Evolutionary conservation across 2,113 vertebrate species (phyloP), one percentile per base, ranked within the genome.

Genomic region (Ceyx margarethae): DNA sequence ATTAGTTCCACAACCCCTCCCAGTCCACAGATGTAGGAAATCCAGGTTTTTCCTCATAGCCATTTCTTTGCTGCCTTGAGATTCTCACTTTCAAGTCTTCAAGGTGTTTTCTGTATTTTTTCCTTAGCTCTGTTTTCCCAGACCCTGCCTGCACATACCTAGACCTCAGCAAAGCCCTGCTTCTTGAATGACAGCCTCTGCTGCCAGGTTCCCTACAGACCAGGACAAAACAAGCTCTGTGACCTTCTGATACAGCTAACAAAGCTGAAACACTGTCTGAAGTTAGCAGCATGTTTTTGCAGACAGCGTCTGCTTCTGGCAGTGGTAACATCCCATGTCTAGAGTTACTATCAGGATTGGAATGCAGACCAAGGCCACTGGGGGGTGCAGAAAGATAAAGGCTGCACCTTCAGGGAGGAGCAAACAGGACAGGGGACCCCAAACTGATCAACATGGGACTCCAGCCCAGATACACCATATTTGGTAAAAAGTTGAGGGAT

Each of bases 21-120:
- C 19, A 33, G 40, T 6, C 26, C 42, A 66, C 31, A 60, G 31
- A 66, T 76, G 3, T 37, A 35, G 65, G 23, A 69, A 86, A 62
- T 13, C 8, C 0, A 1, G 19, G 29, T 9, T 88, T 90, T 53
- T 35, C 33, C 43, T 72, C 4, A 0, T 2, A n/a, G 53, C 13
- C 10, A 43, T n/a, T 93, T 90, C 58, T 86, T 92, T 60, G 51
- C 35, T 75, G 53, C 64, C 81, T 72, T 61, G 31, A 61, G 42
- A 86, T 35, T 81, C 40, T 74, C 26, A 21, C 28, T 92, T 90
- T 45, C 18, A 84, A 65, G 66, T 57, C 50, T 79, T 92, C 26
- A 54, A 43, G 8, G 5, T 23, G 28, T 68, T 35, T 88, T 67
- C 53, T 62, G 10, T 4, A 57, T 7, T 51, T 50, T 43, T 26